Percentiles rank a stretch among this genome's conserved stretches.
phyloP scores from a whole-genome alignment of 2,797 vertebrate species.

The Malacoctenus gilli region DNA sequence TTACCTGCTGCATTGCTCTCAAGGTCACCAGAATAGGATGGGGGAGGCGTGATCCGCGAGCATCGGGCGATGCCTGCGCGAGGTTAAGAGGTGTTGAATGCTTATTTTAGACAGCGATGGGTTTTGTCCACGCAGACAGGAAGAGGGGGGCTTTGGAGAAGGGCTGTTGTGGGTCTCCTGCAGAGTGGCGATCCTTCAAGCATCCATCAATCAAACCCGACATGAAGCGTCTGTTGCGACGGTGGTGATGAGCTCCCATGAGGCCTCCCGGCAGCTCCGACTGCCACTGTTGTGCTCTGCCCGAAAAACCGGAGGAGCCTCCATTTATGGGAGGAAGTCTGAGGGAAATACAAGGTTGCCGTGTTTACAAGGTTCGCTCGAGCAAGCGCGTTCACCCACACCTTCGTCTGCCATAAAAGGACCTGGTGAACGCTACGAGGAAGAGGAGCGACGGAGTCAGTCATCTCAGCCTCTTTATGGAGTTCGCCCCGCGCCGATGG shows the following conservation, averaged over 20 bases:
- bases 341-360: conserved; percentile 4
- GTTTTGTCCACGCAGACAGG: conserved; percentile 21
- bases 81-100: conserved; percentile 19
- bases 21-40: conserved; percentile 57
- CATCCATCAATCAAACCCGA: conserved; percentile 40
- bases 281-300: conserved; percentile 30
- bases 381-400: not conserved
- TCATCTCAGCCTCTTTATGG: conserved; percentile 3
- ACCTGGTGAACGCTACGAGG: not conserved
- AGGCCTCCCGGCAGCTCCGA: conserved; percentile 38
- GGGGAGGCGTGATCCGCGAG: conserved; percentile 17
- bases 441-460: conserved; percentile 3
- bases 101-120: conserved; percentile 14
- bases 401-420: not conserved
- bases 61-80: conserved; percentile 16
- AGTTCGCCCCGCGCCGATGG: conserved; percentile 10
- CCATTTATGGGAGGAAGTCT: not conserved
- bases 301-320: conserved; percentile 8
- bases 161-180: conserved; percentile 33
- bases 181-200: conserved; percentile 21
- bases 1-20: conserved; percentile 61
- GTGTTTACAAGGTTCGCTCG: not conserved
- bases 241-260: conserved; percentile 41
- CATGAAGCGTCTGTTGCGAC: conserved; percentile 27
- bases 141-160: conserved; percentile 35